A percentile compares a stretch with the other conserved stretches of the same genome.
Evolutionary conservation across 2,888 invertebrate genomes (phyloP).

Genomic region (Eupithecia inturbata): DNA sequence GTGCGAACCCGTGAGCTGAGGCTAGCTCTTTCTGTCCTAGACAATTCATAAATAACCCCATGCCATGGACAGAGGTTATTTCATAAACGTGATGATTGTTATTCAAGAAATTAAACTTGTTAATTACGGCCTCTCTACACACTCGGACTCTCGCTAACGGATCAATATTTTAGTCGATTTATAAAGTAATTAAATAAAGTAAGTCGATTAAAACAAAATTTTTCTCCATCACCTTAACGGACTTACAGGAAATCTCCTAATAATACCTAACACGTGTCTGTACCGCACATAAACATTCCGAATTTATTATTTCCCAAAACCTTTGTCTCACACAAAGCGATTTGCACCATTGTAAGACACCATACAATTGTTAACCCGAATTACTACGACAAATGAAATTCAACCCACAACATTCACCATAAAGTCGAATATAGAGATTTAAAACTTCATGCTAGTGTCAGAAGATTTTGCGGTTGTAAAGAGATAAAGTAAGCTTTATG

Average conservation of each 20-base stretch:
- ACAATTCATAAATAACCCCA: not conserved
- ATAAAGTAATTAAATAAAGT: too few species aligned
- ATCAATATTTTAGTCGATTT: not conserved
- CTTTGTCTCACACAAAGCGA: constrained; percentile 47
- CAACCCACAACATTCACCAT: constrained; percentile 16
- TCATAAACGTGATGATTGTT: not conserved
- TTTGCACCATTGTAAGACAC: constrained; percentile 59
- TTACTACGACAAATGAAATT: constrained; percentile 41
- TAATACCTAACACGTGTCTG: constrained; percentile 23
- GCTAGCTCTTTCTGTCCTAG: not conserved
- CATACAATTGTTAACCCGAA: constrained; percentile 56
- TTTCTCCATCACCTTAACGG: not conserved
- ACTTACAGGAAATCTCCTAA: constrained; percentile 11
- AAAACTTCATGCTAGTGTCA: constrained; percentile 2
- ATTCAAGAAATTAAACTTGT: not conserved
- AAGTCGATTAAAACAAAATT: too few species aligned
- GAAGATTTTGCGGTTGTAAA: constrained; percentile 12
- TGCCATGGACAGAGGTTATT: not conserved
- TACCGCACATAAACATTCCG: constrained; percentile 38
- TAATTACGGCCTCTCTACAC: not conserved
- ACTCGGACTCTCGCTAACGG: not conserved
- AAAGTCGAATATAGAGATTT: constrained; percentile 36
- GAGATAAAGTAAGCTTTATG: constrained; percentile 38
- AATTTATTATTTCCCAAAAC: constrained; percentile 40
- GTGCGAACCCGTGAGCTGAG: not conserved